phyloP scores from a whole-genome alignment of 2,113 vertebrate genomes.

The Microcebus griseorufus region DNA sequence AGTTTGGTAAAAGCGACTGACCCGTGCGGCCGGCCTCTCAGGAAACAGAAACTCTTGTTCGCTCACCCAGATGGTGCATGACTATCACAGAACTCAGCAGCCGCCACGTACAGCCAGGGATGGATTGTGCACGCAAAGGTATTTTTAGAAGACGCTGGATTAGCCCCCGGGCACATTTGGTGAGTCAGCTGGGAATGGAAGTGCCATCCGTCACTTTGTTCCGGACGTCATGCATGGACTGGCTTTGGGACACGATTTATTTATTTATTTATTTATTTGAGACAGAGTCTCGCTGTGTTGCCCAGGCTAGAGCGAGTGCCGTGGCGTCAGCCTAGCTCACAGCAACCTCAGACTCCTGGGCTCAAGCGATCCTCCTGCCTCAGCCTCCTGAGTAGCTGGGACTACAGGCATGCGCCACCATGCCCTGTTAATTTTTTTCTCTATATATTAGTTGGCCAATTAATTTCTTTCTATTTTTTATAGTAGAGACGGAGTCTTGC shows the following conservation, averaged over 20 bases:
- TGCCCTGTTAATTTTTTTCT: too few species aligned
- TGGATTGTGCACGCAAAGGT: not conserved
- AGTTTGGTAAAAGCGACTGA: not conserved
- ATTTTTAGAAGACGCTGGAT: conserved; percentile 32
- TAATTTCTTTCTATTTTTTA: too few species aligned
- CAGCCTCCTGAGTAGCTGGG: too few species aligned
- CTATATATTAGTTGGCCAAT: too few species aligned
- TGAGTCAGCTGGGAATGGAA: not conserved
- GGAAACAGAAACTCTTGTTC: not conserved
- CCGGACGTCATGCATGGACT: not conserved
- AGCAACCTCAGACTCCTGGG: too few species aligned
- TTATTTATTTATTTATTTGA: too few species aligned
- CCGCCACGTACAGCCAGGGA: not conserved
- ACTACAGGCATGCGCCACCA: too few species aligned
- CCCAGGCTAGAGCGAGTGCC: too few species aligned
- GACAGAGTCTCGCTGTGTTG: too few species aligned
- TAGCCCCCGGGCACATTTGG: not conserved
- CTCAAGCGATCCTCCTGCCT: too few species aligned
- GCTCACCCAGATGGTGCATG: not conserved
- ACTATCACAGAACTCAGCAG: not conserved
- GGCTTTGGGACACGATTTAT: not conserved
- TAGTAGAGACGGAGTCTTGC: too few species aligned
- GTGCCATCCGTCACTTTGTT: not conserved
- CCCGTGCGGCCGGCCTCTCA: not conserved
- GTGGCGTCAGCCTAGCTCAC: too few species aligned